These are phyloP conservation scores for Acanthosepion esculentum DNA, from an alignment of 2,888 invertebrate genomes.

Conservation along the genomic window DNA sequence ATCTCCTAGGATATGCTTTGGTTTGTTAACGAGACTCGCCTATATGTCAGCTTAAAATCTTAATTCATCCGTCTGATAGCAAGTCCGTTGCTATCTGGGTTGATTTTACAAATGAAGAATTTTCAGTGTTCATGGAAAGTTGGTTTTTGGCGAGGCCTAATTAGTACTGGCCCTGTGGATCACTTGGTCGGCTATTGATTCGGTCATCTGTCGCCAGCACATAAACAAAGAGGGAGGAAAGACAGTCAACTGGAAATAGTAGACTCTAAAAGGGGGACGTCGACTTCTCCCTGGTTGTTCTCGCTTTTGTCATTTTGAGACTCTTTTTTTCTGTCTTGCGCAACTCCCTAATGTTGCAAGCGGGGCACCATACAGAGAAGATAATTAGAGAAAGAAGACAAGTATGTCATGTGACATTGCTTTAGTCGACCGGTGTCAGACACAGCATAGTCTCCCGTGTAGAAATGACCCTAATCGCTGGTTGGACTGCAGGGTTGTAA, in stretches of 20 bases:
- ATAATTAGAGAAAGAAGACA: not conserved
- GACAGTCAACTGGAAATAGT: not conserved
- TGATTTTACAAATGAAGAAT: no score
- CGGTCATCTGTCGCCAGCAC: not conserved
- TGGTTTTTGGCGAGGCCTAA: not conserved
- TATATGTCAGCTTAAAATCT: no score
- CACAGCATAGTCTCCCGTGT: constrained; percentile 33
- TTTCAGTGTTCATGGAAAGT: not conserved
- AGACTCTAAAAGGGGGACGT: not conserved
- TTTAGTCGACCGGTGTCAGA: constrained; percentile 21
- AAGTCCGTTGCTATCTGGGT: no score
- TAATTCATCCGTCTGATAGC: no score
- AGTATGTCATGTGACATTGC: not conserved
- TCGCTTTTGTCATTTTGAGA: not conserved
- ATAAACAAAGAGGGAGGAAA: not conserved
- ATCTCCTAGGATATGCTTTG: no score
- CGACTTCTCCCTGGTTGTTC: not conserved
- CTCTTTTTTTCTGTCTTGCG: not conserved
- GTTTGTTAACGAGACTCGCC: no score
- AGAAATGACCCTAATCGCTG: constrained; percentile 14
- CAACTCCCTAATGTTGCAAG: not conserved
- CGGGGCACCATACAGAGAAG: not conserved
- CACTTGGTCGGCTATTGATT: not conserved
- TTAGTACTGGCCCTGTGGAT: not conserved
- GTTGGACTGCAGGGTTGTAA: not conserved